phyloP scores from a whole-genome alignment of 2,888 invertebrate species.

The Sipunculus nudus region DNA sequence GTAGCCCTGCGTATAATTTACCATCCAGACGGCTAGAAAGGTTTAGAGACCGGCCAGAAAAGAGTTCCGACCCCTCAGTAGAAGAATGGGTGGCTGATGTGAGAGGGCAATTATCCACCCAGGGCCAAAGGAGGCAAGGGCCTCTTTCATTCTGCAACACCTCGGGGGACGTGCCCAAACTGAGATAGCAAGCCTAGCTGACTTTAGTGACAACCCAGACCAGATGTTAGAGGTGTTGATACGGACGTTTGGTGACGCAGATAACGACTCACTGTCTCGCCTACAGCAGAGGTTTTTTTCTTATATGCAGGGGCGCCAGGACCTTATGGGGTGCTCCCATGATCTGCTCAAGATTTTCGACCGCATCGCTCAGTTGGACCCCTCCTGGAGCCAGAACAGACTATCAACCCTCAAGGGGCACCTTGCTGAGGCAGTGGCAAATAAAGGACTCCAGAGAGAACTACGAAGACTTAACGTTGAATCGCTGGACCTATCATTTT shows the following conservation, averaged over 20 bases:
- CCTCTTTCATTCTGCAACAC: background rate
- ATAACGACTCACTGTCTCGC: background rate
- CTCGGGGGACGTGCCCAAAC: background rate
- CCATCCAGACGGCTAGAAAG: background rate
- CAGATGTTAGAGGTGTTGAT: background rate
- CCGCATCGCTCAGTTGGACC: constrained; percentile 2
- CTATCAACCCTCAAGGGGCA: constrained; percentile 1
- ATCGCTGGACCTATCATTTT: background rate
- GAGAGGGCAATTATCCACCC: background rate
- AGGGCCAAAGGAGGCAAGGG: background rate
- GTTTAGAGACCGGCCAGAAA: background rate
- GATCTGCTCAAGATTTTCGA: background rate
- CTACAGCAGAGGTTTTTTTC: constrained; percentile 8
- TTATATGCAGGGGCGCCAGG: background rate
- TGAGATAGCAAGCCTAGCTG: background rate
- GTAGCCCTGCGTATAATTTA: background rate
- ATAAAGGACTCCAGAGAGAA: background rate
- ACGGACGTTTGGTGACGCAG: constrained; percentile 5
- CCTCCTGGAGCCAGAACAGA: background rate
- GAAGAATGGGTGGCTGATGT: constrained; percentile 12
- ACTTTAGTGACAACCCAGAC: background rate
- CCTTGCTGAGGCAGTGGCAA: constrained; percentile 3
- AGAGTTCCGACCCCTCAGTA: constrained; percentile 1
- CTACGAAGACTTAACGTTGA: constrained; percentile 4
- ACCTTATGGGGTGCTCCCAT: constrained; percentile 4